These are phyloP conservation scores for Nomia melanderi DNA, from an alignment of 1,140 invertebrate species.

Conservation along the genomic window DNA sequence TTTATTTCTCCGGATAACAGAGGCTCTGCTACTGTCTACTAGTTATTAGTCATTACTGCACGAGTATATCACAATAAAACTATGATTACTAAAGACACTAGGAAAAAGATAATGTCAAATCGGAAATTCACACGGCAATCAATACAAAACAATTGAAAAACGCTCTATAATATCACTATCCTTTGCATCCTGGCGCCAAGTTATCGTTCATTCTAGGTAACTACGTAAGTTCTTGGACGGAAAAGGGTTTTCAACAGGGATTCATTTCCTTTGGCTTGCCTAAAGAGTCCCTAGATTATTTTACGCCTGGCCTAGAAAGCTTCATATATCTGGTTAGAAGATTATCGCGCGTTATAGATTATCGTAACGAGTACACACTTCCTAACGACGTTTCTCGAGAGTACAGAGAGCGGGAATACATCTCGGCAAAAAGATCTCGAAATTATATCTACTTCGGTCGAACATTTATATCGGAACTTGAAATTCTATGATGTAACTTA, in stretches of 20 bases:
- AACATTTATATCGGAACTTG: background rate
- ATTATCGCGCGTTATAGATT: background rate
- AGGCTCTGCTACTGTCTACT: background rate
- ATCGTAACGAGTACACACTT: background rate
- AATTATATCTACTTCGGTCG: background rate
- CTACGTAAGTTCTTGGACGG: constrained; percentile 30
- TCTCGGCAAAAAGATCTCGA: background rate
- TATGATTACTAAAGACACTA: background rate
- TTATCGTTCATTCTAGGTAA: background rate
- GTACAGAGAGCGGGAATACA: background rate
- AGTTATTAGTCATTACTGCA: too few species aligned
- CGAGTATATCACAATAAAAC: too few species aligned
- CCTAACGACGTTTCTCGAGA: background rate
- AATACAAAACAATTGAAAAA: background rate
- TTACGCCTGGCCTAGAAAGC: background rate
- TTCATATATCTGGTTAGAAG: background rate
- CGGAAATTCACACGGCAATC: too few species aligned
- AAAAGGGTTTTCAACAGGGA: constrained; percentile 8
- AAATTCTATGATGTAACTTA: background rate
- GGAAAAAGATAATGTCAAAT: background rate
- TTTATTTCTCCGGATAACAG: background rate
- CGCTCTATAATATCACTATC: background rate
- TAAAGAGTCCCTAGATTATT: background rate
- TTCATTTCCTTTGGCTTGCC: background rate
- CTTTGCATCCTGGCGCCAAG: background rate